Evolutionary conservation across 2,113 vertebrate species (phyloP).

Genomic region (Paraplagusia blochii): DNA sequence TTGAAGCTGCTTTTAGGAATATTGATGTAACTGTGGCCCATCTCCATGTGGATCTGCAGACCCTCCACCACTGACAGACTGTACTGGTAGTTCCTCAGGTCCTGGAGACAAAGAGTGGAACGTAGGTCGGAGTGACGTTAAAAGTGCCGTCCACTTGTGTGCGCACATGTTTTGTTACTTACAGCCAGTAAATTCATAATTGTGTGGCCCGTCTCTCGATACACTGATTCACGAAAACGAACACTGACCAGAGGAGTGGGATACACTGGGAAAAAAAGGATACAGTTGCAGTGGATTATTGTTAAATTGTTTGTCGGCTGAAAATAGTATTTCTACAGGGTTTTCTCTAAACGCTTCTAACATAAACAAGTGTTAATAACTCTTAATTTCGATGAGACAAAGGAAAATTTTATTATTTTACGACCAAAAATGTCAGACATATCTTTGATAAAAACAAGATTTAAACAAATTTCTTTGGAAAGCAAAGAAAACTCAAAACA

Average conservation of each 20-base stretch:
- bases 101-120: constrained; percentile 65
- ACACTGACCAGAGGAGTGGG: constrained; percentile 82
- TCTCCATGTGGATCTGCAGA: constrained; percentile 90
- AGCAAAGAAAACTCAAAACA: not conserved
- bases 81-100: constrained; percentile 92
- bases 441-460: not conserved
- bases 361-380: no score
- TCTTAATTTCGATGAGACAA: no score
- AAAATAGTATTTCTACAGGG: no score
- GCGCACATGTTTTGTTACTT: constrained; percentile 63
- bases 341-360: no score
- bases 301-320: no score
- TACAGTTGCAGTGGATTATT: no score
- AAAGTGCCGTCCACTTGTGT: not conserved
- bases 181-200: constrained; percentile 94
- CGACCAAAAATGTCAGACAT: no score
- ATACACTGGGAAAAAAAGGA: constrained; percentile 74
- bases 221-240: constrained; percentile 85
- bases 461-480: no score
- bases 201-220: constrained; percentile 89
- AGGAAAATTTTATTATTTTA: no score
- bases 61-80: constrained; percentile 85
- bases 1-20: constrained; percentile 84
- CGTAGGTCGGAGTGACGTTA: not conserved
- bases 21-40: constrained; percentile 92